Evolutionary conservation across 2,113 vertebrate genomes (phyloP).

Genomic region (Ramphastos sulfuratus): DNA sequence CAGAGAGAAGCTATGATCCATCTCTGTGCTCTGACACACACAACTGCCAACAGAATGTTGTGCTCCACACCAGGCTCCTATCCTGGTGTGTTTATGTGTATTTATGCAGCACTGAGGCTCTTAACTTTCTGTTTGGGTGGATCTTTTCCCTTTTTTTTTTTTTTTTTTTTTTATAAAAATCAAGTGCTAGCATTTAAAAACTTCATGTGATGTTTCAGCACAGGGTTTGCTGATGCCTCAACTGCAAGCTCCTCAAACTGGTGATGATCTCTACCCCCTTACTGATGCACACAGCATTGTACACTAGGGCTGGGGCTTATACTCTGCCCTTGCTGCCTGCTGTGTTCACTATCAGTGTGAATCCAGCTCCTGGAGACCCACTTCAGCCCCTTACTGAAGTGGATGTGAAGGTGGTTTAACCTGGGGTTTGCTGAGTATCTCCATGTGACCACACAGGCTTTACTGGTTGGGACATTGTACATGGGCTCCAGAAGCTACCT

Average conservation of each 20-base stretch:
- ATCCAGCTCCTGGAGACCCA: background rate
- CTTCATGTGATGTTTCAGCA: rapidly evolving
- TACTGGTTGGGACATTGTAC: no score
- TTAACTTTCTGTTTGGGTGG: background rate
- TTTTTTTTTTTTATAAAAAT: background rate
- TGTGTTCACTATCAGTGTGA: no score
- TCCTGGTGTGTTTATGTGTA: background rate
- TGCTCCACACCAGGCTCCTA: background rate
- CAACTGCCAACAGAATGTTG: background rate
- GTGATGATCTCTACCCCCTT: background rate
- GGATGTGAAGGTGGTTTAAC: background rate
- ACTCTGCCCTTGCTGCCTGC: background rate
- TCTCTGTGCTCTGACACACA: background rate
- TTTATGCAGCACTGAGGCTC: background rate
- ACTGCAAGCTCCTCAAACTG: background rate
- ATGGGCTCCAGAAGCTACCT: background rate
- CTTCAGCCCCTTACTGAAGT: background rate
- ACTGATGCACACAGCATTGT: rapidly evolving
- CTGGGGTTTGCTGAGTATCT: background rate
- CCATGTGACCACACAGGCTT: background rate
- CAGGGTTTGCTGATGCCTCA: background rate
- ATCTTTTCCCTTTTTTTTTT: background rate
- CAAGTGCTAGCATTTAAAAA: background rate
- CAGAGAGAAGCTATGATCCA: background rate
- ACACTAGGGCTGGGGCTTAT: rapidly evolving